Base-by-base conservation (phyloP, 2,797 vertebrate species). In the Sebastiscus albofasciatus region DNA sequence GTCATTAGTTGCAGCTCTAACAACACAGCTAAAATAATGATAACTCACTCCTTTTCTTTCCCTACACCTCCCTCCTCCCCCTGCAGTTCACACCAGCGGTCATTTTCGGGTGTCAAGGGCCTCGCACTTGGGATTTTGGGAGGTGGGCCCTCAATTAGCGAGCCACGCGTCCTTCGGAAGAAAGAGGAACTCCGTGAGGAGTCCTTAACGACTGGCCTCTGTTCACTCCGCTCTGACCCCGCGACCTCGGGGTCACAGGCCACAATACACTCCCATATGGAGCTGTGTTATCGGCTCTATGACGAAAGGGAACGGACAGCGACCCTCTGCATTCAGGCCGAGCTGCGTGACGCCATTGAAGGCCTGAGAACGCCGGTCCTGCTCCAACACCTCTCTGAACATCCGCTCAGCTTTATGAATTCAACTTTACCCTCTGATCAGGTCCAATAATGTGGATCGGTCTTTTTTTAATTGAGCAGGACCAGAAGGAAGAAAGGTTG, bases 91-190 rank as follows among this genome's bases (percentile, higher is more conserved):
- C 75, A 81, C 64, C 71, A 79, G 59, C 36, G 83, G 89, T 94
- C 91, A 92, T 90, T 83, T 90, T 67, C 8, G 69, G 81, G 72
- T 87, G 83, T 92, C 76, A 87, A 89, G 84, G 75, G 81, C 88
- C 77, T 92, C 74, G 74, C 87, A 90, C 90, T 90, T 84, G 49
- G 85, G 76, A 64, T 77, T 76, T 77, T 14, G 71, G 82, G 85
- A 90, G 86, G 89, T 91, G 82, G 88, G 73, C 80, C 84, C 79
- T 94, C 91, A 95, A 94, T 94, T 95, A 94, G 93, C 0, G 60
- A 93, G 94, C 90, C 94, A 94, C 94, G 87, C 9, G 92, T 87
- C 87, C 85, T 77, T 52, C 74, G 79, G 86, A 91, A 92, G 89
- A 90, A 92, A 89, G 90, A 89, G 81, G 90, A 92, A 94, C 89